Percentiles rank a stretch among this genome's conserved stretches.
phyloP scores from a whole-genome alignment of 2,113 vertebrate genomes.

The Chaetodon auriga region DNA sequence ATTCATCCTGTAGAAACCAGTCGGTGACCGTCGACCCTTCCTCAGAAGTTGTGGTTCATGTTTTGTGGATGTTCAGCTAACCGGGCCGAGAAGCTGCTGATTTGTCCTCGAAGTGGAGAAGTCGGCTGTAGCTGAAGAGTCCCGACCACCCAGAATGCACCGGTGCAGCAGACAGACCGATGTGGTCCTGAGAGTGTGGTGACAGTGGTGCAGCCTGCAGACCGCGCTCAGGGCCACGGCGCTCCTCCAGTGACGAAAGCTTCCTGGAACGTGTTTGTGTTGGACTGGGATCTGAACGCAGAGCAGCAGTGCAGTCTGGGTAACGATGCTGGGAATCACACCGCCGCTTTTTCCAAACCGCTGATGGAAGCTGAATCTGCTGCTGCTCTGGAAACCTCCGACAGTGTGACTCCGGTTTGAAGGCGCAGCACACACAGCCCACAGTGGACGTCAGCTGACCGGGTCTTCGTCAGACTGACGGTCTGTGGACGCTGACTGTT shows the following conservation, averaged over 20 bases:
- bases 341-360: not conserved
- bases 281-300: constrained; percentile 15
- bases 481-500: too few relatives aligned
- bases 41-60: too few relatives aligned
- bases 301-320: constrained; percentile 54
- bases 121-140: not conserved
- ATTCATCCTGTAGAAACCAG: too few relatives aligned
- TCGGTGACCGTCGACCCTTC: too few relatives aligned
- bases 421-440: too few relatives aligned
- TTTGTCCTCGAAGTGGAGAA: not conserved
- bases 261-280: constrained; percentile 37
- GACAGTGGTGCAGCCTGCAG: constrained; percentile 23
- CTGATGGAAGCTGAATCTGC: not conserved
- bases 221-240: constrained; percentile 3
- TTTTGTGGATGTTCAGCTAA: too few relatives aligned
- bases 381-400: not conserved
- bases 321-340: constrained; percentile 17
- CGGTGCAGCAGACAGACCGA: constrained; percentile 17
- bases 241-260: not conserved
- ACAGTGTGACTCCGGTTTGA: not conserved
- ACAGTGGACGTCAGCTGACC: too few relatives aligned
- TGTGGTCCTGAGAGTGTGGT: not conserved
- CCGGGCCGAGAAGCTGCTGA: not conserved
- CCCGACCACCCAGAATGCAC: constrained; percentile 36
- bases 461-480: too few relatives aligned